phyloP scores from a whole-genome alignment of 2,888 invertebrate genomes.

The Mechanitis messenoides region DNA sequence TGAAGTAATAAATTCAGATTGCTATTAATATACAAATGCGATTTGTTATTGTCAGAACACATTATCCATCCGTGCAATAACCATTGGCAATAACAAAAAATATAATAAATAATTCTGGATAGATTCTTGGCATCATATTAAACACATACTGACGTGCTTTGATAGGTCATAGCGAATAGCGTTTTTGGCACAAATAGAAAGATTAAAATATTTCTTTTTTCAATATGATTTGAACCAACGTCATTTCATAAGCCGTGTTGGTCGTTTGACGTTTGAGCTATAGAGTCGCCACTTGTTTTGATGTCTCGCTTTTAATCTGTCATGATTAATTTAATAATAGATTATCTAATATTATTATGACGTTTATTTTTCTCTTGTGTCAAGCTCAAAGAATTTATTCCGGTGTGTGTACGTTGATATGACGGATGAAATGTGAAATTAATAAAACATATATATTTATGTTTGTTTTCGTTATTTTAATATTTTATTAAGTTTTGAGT shows the following conservation, averaged over 20 bases:
- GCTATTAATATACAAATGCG: slow-evolving; percentile 1
- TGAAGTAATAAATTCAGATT: not conserved
- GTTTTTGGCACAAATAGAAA: slow-evolving; percentile 23
- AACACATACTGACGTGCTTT: slow-evolving; percentile 8
- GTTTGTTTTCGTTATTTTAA: slow-evolving; percentile 1
- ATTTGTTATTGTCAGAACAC: slow-evolving; percentile 2
- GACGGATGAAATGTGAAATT: slow-evolving; percentile 21
- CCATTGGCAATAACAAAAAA: slow-evolving; percentile 18
- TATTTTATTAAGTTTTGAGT: too few species aligned
- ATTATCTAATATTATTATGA: slow-evolving; percentile 24
- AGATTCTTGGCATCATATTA: slow-evolving; percentile 17
- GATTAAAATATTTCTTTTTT: slow-evolving; percentile 16
- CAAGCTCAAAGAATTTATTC: slow-evolving; percentile 26
- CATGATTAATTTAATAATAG: slow-evolving; percentile 13
- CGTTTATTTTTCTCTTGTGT: slow-evolving; percentile 29
- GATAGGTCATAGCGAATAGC: slow-evolving; percentile 7
- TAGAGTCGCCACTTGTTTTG: too few species aligned
- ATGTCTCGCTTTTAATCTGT: too few species aligned
- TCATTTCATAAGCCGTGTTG: too few species aligned
- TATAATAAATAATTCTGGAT: slow-evolving; percentile 19
- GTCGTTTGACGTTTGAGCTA: too few species aligned
- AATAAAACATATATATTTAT: not conserved
- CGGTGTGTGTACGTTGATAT: slow-evolving; percentile 16
- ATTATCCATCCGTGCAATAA: slow-evolving; percentile 6
- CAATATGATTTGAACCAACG: too few species aligned